These are phyloP conservation scores for Brachirus orientalis DNA, from an alignment of 2,113 vertebrate genomes.

Conservation along the genomic window DNA sequence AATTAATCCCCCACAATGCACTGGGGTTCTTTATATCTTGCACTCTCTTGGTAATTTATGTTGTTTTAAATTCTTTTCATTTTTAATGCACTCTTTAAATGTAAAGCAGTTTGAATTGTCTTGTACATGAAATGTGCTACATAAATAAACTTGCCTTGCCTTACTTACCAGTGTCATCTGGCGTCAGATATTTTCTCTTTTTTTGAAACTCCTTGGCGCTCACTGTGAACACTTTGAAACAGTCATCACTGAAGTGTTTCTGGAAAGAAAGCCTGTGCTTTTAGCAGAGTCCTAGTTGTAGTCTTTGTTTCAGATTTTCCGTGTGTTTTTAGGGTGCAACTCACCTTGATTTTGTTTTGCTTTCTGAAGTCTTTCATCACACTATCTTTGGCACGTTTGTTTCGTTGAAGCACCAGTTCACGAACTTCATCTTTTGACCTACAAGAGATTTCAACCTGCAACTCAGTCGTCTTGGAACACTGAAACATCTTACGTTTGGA, in stretches of 20 bases:
- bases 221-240: constrained; percentile 60
- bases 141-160: too few relatives aligned
- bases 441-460: not conserved
- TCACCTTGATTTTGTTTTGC: constrained; percentile 19
- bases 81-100: too few relatives aligned
- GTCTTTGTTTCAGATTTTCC: not conserved
- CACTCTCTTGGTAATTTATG: too few relatives aligned
- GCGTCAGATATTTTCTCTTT: not conserved
- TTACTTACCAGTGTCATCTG: constrained; percentile 43
- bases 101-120: too few relatives aligned
- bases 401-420: not conserved
- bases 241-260: constrained; percentile 44
- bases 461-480: too few relatives aligned
- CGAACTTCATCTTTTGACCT: constrained; percentile 1
- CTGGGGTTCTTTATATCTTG: too few relatives aligned
- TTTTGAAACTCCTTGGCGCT: constrained; percentile 38
- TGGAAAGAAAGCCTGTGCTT: constrained; percentile 1
- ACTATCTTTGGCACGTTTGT: constrained; percentile 12
- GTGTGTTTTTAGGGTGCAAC: accelerated
- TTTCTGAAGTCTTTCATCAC: constrained; percentile 6
- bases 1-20: too few relatives aligned
- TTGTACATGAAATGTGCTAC: too few relatives aligned
- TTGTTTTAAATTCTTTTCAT: too few relatives aligned
- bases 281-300: not conserved
- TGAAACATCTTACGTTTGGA: not conserved